These are phyloP conservation scores for Charadrius vociferus DNA, from an alignment of 2,113 vertebrate species.

Conservation along the genomic window DNA sequence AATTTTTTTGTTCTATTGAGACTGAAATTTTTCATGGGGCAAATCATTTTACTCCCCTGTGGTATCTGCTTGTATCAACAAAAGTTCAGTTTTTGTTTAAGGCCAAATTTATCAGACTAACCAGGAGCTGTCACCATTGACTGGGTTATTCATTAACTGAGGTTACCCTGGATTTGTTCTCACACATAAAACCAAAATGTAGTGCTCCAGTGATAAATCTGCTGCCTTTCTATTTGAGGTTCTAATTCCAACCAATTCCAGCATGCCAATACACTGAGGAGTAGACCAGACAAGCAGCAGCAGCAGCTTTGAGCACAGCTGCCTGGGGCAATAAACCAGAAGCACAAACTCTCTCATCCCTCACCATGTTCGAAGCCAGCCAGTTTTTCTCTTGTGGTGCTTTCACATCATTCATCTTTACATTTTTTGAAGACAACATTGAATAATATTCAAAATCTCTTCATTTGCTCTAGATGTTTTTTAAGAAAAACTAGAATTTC, in stretches of 20 bases:
- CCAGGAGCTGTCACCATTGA: neutral
- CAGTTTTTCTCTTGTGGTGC: neutral
- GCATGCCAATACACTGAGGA: neutral
- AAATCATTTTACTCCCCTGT: neutral
- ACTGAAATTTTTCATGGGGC: neutral
- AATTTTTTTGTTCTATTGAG: neutral
- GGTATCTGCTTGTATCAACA: neutral
- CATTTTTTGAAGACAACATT: neutral
- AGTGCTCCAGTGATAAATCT: neutral
- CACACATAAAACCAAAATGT: neutral
- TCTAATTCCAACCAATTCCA: neutral
- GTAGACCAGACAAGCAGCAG: neutral
- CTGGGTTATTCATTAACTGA: conserved; percentile 18
- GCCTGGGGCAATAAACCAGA: neutral
- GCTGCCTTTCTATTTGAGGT: neutral
- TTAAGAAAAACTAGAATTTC: neutral
- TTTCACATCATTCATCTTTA: neutral
- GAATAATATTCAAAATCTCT: neutral
- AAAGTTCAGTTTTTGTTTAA: neutral
- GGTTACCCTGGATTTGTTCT: neutral
- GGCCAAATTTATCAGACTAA: neutral
- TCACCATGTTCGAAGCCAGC: neutral
- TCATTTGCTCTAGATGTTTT: neutral
- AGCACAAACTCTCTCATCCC: neutral
- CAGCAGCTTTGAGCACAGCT: neutral